These are phyloP conservation scores for Sturnira hondurensis DNA, from an alignment of 2,113 vertebrate species.

Conservation along the genomic window DNA sequence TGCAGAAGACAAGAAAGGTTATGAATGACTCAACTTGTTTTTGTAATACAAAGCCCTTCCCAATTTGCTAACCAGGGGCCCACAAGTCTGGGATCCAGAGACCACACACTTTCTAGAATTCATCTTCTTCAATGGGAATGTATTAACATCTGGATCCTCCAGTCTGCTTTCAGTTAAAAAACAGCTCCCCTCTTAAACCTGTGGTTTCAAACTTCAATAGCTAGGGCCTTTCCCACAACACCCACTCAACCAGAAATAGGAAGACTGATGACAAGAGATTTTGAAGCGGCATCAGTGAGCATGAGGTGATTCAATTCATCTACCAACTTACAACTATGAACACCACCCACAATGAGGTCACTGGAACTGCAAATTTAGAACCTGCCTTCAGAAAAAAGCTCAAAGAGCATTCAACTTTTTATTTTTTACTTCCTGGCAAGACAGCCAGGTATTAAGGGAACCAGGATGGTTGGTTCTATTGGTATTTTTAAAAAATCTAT, in stretches of 20 bases:
- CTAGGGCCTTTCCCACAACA: slow-evolving; percentile 39
- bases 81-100: not conserved
- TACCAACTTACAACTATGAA: slow-evolving; percentile 20
- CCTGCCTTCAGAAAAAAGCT: not conserved
- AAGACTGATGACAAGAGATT: slow-evolving; percentile 39
- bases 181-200: not conserved
- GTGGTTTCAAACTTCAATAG: slow-evolving; percentile 62
- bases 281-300: slow-evolving; percentile 43
- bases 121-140: not conserved
- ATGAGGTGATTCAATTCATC: slow-evolving; percentile 46
- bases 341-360: slow-evolving; percentile 56
- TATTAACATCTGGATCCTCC: not conserved
- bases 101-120: not conserved
- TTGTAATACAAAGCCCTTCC: not conserved
- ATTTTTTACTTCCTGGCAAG: not conserved
- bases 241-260: slow-evolving; percentile 59
- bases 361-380: not conserved
- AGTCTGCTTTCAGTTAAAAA: not conserved
- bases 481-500: not conserved
- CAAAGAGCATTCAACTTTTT: not conserved
- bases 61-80: not conserved
- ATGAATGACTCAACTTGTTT: slow-evolving; percentile 39
- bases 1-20: slow-evolving; percentile 67
- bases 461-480: not conserved
- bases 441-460: not conserved